Conservation (phyloP, 2,797 vertebrate genomes). For the Clarias platycephalus region DNA sequence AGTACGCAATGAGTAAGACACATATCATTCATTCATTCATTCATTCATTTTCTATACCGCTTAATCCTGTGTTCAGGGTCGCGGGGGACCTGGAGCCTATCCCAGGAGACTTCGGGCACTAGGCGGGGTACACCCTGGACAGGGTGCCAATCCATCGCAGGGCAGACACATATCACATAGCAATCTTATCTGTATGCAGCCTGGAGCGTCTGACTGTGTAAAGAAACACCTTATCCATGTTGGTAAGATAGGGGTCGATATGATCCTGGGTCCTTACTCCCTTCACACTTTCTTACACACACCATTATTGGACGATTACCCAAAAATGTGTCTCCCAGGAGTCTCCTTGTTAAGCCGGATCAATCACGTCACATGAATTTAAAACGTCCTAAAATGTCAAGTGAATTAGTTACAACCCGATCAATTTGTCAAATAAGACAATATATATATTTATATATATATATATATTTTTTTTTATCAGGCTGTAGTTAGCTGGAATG, state of each 20-base stretch:
- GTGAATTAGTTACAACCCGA: neutral
- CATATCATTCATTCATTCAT: too few relatives aligned
- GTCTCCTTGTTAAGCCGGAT: slow-evolving; percentile 6
- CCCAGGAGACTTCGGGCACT: too few relatives aligned
- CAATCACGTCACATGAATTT: slow-evolving; percentile 17
- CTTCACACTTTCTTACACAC: slow-evolving; percentile 6
- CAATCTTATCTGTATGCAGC: neutral
- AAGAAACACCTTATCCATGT: slow-evolving; percentile 5
- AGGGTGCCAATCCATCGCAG: too few relatives aligned
- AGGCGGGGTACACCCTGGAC: too few relatives aligned
- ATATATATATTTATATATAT: too few relatives aligned
- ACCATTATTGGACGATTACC: slow-evolving; percentile 18
- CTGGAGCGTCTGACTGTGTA: neutral
- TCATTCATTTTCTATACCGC: too few relatives aligned
- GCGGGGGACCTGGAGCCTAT: too few relatives aligned
- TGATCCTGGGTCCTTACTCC: slow-evolving; percentile 1
- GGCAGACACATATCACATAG: neutral
- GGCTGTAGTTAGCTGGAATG: neutral
- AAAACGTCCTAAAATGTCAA: slow-evolving; percentile 23
- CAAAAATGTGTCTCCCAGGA: slow-evolving; percentile 22
- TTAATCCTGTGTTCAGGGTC: too few relatives aligned
- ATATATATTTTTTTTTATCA: neutral
- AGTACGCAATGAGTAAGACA: neutral
- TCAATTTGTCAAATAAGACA: slow-evolving; percentile 23
- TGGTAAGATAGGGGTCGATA: neutral